A percentile compares a stretch with the other conserved stretches of the same genome.
Conservation (phyloP, 2,888 invertebrate species). For the Protophormia terraenovae region DNA sequence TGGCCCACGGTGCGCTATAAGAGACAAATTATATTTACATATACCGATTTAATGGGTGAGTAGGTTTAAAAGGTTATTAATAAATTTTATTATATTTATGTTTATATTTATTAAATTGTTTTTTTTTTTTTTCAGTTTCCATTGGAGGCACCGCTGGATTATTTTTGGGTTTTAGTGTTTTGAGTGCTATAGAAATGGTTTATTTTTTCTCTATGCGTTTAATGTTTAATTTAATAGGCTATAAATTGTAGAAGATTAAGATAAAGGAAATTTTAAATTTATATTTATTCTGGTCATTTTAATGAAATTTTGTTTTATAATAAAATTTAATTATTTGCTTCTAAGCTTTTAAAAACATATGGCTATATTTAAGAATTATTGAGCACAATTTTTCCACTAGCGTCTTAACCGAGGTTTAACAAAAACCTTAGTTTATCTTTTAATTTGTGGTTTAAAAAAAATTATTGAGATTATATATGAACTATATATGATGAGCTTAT, state of each 20-base stretch:
- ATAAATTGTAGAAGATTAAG: conserved; percentile 42
- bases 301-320: not conserved
- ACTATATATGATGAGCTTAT: too few relatives aligned
- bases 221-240: conserved; percentile 83
- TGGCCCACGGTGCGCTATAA: conserved; percentile 74
- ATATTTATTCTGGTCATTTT: not conserved
- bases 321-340: too few relatives aligned
- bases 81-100: not conserved
- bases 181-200: conserved; percentile 88
- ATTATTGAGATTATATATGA: too few relatives aligned
- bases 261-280: not conserved
- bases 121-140: conserved; percentile 82
- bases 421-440: too few relatives aligned
- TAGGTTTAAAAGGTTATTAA: not conserved
- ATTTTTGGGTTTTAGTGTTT: conserved; percentile 89
- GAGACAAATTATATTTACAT: conserved; percentile 78
- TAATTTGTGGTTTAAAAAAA: too few relatives aligned
- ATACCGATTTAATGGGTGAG: conserved; percentile 79
- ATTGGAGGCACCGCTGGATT: conserved; percentile 91
- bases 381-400: too few relatives aligned
- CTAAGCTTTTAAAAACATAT: too few relatives aligned
- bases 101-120: conserved; percentile 67
- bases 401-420: too few relatives aligned
- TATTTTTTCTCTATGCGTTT: conserved; percentile 87
- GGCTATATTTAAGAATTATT: too few relatives aligned